Percentiles rank a stretch among this genome's conserved stretches.
Conservation (phyloP, 2,113 vertebrate genomes). For the Chamaetylas fuelleborni region DNA sequence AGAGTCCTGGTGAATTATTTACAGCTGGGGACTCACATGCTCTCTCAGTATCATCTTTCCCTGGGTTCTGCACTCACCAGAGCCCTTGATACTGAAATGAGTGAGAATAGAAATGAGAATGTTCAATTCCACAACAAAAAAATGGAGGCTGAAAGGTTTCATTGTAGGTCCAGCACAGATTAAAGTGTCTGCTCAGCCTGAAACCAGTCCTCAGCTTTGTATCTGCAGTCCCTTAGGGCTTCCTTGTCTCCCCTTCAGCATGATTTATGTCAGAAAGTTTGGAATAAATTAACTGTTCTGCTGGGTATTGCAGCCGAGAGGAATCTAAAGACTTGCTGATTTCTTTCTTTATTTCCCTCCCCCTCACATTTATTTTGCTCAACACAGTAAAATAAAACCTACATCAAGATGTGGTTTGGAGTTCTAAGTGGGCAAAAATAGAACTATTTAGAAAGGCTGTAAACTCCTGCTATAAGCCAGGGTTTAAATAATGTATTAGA, state of each 20-base stretch:
- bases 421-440: neutral
- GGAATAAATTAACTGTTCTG: constrained; percentile 60
- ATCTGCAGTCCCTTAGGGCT: neutral
- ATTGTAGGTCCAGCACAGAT: neutral
- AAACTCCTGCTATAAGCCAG: neutral
- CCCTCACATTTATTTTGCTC: neutral
- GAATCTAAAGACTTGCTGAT: constrained; percentile 18
- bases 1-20: neutral
- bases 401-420: neutral
- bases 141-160: neutral
- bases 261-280: constrained; percentile 39
- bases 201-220: neutral
- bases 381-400: neutral
- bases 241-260: neutral
- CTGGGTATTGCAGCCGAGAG: neutral
- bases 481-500: constrained; percentile 17
- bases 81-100: neutral
- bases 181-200: neutral
- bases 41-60: neutral
- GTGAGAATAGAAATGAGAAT: neutral
- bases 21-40: neutral
- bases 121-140: neutral
- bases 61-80: neutral
- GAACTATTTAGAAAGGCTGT: neutral
- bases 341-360: neutral